Conservation (phyloP, 2,888 invertebrate genomes). For the Serrognathus titanus region DNA sequence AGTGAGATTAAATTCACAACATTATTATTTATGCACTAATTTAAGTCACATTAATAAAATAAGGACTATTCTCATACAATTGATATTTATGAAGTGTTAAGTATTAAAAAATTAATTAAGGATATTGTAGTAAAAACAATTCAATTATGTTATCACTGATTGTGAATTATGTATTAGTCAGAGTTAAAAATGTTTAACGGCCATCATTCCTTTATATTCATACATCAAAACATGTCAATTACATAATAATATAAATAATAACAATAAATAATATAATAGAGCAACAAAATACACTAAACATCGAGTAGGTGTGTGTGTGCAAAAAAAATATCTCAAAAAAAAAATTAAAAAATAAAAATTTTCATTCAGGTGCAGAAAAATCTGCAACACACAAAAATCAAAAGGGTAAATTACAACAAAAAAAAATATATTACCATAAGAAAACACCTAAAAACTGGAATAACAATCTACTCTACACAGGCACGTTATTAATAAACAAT, state of each 20-base stretch:
- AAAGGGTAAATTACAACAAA: conserved; percentile 21
- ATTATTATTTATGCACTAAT: neutral
- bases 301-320: conserved; percentile 21
- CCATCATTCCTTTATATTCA: neutral
- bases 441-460: conserved; percentile 21
- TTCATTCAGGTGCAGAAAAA: conserved; percentile 5
- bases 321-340: conserved; percentile 21
- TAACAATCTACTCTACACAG: conserved; percentile 27
- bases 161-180: too few species aligned
- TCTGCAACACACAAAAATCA: conserved; percentile 19
- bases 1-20: too few species aligned
- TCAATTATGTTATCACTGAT: too few species aligned
- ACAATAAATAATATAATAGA: conserved; percentile 19
- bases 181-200: too few species aligned
- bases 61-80: neutral
- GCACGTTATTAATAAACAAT: conserved; percentile 24
- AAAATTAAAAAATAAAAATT: conserved; percentile 4
- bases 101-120: neutral
- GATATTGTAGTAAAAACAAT: neutral
- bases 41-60: neutral
- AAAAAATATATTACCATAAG: conserved; percentile 10
- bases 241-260: conserved; percentile 15
- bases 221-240: conserved; percentile 16
- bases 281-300: conserved; percentile 12
- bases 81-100: too few species aligned